Base-by-base conservation (phyloP, 2,113 vertebrate species). In the Ictidomys tridecemlineatus region DNA sequence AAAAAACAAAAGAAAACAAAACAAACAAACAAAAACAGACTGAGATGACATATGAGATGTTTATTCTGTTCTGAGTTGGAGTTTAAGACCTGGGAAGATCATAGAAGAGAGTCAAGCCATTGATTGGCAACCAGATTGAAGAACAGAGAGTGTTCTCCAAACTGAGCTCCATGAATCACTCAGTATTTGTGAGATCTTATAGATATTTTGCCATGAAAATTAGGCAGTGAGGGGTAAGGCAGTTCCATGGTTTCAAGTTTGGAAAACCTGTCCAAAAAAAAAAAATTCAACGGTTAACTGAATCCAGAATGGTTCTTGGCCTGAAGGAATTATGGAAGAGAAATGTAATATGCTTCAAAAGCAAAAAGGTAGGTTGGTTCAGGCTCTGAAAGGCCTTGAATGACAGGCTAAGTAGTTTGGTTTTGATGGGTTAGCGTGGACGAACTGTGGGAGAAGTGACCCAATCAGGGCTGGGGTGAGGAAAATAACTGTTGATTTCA, bases 31-130 rank as follows among this genome's bases (percentile, higher is more conserved):
- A 45, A 56, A 34, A 37, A 3, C 67, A 42, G 45, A 86, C 1
- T 6, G 32, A 34, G 2, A 51, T 13, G 45, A 45, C 45, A 14
- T 45, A 45, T 48, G 30, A 45, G 28, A 17, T 14, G 65, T 51
- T 87, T n/a, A 69, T 85, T 97, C 67, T n/a, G 73, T 85, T 97
- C 67, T 53, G 58, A 76, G 56, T 24, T 72, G 87, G n/a, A 61
- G 37, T 86, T 96, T 65, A 58, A 95, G 83, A 51, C 61, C 72
- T 20, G 28, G 67, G 18, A 8, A 67, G 37, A 77, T 63, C 39
- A 20, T 48, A 34, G 45, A 67, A 56, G 4, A 37, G 9, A 69
- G 42, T 63, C 32, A 85, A 28, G 56, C 7, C 51, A 2, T 18
- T 63, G 72, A 1, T 18, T 63, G 72, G 14, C n/a, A 84, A 82